Percentiles rank a stretch among this genome's conserved stretches.
Conservation (phyloP, 2,888 invertebrate genomes). For the Aplocera efformata region DNA sequence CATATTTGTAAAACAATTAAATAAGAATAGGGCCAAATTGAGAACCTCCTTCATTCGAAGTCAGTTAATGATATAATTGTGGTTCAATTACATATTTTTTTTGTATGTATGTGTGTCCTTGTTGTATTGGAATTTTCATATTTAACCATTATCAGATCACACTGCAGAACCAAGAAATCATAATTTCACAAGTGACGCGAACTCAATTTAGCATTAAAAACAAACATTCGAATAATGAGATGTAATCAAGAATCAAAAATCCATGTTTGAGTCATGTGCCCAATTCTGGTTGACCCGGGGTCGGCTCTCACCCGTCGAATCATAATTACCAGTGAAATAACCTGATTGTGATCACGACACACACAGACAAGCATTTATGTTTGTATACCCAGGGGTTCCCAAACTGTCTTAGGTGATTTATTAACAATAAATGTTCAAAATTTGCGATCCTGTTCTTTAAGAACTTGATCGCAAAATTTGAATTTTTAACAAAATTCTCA, state of each 20-base stretch:
- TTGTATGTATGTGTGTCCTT: too few species aligned
- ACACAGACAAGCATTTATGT: constrained; percentile 57
- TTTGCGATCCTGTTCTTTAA: too few species aligned
- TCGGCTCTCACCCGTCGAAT: constrained; percentile 70
- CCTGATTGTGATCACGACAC: constrained; percentile 78
- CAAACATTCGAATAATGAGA: constrained; percentile 53
- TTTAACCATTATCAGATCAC: too few species aligned
- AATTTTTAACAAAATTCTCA: too few species aligned
- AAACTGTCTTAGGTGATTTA: constrained; percentile 32
- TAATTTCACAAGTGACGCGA: constrained; percentile 36
- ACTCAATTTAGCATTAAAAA: constrained; percentile 39
- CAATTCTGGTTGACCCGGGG: constrained; percentile 67
- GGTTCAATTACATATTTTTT: too few species aligned
- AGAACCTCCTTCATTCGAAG: too few species aligned
- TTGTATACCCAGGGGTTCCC: constrained; percentile 47
- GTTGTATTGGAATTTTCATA: too few species aligned
- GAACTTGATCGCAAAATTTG: too few species aligned
- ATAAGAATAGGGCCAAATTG: too few species aligned
- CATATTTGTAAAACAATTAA: too few species aligned
- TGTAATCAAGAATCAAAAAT: constrained; percentile 54
- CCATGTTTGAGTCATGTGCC: constrained; percentile 60
- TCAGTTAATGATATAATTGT: too few species aligned
- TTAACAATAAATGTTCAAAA: too few species aligned
- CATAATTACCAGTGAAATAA: constrained; percentile 80
- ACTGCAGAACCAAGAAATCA: constrained; percentile 4